These are phyloP conservation scores for Acomys russatus DNA, from an alignment of 2,797 vertebrate species.

Conservation along the genomic window DNA sequence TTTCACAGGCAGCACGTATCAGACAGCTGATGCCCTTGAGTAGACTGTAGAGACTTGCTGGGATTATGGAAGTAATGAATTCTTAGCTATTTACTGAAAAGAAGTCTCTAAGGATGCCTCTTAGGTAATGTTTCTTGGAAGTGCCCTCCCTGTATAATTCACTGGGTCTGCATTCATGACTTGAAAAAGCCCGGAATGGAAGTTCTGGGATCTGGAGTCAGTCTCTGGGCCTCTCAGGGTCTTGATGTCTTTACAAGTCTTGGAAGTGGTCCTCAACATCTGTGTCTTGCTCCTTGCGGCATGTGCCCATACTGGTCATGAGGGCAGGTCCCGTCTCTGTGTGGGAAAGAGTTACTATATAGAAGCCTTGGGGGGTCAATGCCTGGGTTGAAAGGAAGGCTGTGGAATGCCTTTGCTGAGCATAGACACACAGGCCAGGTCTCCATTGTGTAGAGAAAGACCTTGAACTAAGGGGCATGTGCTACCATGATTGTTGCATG, in stretches of 20 bases:
- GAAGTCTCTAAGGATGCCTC: constrained; percentile 22
- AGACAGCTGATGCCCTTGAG: neutral
- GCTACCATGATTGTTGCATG: neutral
- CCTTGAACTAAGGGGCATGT: neutral
- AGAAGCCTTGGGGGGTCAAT: neutral
- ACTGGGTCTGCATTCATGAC: neutral
- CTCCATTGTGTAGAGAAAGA: neutral
- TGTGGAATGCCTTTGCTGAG: neutral
- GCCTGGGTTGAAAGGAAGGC: neutral
- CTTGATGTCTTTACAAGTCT: neutral
- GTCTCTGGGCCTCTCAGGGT: neutral
- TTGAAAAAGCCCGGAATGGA: neutral
- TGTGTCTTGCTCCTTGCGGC: neutral
- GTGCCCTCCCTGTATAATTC: neutral
- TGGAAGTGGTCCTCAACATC: neutral
- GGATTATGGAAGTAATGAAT: constrained; percentile 18
- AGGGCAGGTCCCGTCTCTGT: neutral
- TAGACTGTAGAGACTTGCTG: neutral
- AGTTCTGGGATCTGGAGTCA: neutral
- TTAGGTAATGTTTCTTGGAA: constrained; percentile 50
- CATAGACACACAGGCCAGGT: neutral
- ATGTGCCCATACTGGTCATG: accelerated
- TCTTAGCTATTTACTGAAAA: constrained; percentile 43
- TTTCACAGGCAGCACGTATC: neutral
- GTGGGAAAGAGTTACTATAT: neutral